A percentile compares a stretch with the other conserved stretches of the same genome.
Evolutionary conservation across 2,888 invertebrate genomes (phyloP).

Genomic region (Tenodera sinensis): DNA sequence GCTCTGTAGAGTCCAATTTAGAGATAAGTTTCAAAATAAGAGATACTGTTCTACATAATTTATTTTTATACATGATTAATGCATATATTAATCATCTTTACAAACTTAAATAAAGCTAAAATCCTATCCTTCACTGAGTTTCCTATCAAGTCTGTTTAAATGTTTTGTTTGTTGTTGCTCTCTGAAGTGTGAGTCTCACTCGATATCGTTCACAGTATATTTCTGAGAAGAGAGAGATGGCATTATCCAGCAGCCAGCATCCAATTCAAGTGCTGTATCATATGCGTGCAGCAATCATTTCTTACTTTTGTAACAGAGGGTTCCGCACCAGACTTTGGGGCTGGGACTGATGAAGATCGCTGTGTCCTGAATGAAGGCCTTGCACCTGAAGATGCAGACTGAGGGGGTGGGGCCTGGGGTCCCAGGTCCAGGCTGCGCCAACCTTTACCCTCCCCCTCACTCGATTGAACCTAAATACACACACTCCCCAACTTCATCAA

Average conservation of each 20-base stretch:
- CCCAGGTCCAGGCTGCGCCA: slow-evolving; percentile 55
- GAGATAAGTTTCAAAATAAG: too few relatives aligned
- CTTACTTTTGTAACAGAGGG: slow-evolving; percentile 36
- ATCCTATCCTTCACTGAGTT: not conserved
- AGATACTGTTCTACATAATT: not conserved
- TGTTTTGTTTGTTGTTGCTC: not conserved
- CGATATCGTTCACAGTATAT: slow-evolving; percentile 7
- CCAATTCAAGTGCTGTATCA: slow-evolving; percentile 5
- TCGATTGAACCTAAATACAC: slow-evolving; percentile 21
- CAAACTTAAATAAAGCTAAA: not conserved
- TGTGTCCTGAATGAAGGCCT: slow-evolving; percentile 58
- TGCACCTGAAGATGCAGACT: slow-evolving; percentile 34
- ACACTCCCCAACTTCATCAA: not conserved
- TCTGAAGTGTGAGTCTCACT: not conserved
- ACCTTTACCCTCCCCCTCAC: slow-evolving; percentile 40
- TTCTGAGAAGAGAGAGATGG: slow-evolving; percentile 8
- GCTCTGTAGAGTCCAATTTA: too few relatives aligned
- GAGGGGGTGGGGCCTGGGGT: slow-evolving; percentile 44
- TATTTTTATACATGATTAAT: not conserved
- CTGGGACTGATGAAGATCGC: slow-evolving; percentile 62
- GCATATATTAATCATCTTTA: not conserved
- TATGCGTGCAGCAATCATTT: slow-evolving; percentile 5
- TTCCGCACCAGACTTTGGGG: slow-evolving; percentile 41
- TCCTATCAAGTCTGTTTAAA: not conserved
- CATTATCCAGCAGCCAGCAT: slow-evolving; percentile 6